These are phyloP conservation scores for Xiphophorus maculatus DNA, from an alignment of 2,113 vertebrate genomes.

Conservation along the genomic window DNA sequence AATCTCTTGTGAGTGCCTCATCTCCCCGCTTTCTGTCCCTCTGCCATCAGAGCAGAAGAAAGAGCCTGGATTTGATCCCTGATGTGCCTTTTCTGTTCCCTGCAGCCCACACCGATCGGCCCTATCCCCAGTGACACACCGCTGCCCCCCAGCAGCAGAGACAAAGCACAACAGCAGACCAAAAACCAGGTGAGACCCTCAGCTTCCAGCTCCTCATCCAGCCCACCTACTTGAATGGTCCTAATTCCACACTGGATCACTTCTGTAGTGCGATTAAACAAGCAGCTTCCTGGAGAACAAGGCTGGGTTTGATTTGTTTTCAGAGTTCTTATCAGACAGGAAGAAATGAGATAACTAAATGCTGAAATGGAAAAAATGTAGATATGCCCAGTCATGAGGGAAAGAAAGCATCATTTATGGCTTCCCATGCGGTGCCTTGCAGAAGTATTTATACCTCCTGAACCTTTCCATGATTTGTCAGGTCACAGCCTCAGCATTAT, in stretches of 20 bases:
- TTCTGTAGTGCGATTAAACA: constrained; percentile 6
- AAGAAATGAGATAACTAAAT: neutral
- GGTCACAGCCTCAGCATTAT: neutral
- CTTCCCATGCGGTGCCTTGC: neutral
- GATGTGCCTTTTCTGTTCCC: constrained; percentile 10
- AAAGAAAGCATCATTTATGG: constrained; percentile 34
- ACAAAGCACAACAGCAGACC: constrained; percentile 92
- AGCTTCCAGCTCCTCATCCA: constrained; percentile 16
- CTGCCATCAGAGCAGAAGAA: neutral
- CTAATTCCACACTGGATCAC: constrained; percentile 18
- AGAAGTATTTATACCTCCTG: neutral
- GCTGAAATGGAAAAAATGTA: constrained; percentile 1
- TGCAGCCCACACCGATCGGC: constrained; percentile 93
- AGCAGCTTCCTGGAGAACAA: constrained; percentile 54
- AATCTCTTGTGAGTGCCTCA: constrained; percentile 87
- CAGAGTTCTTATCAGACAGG: neutral
- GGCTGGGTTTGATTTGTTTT: constrained; percentile 22
- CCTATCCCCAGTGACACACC: constrained; percentile 91
- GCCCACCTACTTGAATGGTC: neutral
- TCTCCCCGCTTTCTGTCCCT: neutral
- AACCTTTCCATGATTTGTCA: neutral
- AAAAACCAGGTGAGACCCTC: constrained; percentile 90
- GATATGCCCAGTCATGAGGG: constrained; percentile 20
- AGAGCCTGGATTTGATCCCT: neutral
- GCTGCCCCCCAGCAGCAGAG: constrained; percentile 86